Conservation (phyloP, 2,888 invertebrate genomes). For the Epirrita christyi region DNA sequence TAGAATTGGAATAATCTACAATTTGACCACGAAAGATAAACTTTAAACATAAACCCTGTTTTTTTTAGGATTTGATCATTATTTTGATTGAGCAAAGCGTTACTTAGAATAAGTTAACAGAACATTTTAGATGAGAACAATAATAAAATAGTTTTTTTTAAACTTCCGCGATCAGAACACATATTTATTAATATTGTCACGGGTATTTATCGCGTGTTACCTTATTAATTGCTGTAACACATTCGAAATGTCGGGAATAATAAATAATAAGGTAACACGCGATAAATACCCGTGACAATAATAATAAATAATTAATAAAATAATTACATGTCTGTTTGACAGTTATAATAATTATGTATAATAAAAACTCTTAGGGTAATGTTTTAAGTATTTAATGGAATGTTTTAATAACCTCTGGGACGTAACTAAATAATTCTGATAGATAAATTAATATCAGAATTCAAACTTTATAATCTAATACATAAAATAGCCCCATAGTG, state of each 20-base stretch:
- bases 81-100: constrained; percentile 36
- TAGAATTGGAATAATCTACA: not conserved
- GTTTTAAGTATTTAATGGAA: not conserved
- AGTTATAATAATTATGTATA: not conserved
- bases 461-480: constrained; percentile 11
- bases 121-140: not conserved
- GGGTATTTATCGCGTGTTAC: too few species aligned
- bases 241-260: too few species aligned
- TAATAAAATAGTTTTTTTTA: not conserved
- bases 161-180: too few species aligned
- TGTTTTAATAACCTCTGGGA: not conserved
- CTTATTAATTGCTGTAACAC: too few species aligned
- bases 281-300: too few species aligned
- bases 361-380: not conserved
- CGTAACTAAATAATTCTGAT: not conserved
- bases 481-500: too few species aligned
- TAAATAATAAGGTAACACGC: too few species aligned
- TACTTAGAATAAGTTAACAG: constrained; percentile 23
- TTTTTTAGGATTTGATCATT: constrained; percentile 30
- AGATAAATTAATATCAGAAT: not conserved
- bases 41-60: constrained; percentile 25
- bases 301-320: too few species aligned
- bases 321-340: not conserved
- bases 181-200: too few species aligned
- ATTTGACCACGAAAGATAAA: constrained; percentile 24